These are phyloP conservation scores for Timema cristinae DNA, from an alignment of 2,888 invertebrate species.

Conservation along the genomic window DNA sequence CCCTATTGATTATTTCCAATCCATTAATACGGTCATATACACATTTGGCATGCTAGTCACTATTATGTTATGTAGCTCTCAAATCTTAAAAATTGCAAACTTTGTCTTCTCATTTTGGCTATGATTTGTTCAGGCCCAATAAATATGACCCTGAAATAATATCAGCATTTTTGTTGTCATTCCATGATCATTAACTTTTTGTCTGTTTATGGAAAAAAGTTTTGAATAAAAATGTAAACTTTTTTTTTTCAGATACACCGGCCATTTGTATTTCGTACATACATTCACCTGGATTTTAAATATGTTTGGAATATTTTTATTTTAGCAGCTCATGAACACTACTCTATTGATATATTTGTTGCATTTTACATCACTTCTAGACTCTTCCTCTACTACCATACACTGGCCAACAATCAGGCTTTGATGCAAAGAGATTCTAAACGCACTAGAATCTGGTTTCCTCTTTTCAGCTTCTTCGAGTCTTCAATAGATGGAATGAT, in stretches of 20 bases:
- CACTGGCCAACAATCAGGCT: constrained; percentile 92
- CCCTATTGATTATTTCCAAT: no score
- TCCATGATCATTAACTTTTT: background rate
- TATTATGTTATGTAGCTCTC: no score
- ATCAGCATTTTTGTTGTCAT: background rate
- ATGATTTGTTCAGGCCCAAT: no score
- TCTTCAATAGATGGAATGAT: constrained; percentile 89
- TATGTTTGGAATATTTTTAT: constrained; percentile 99
- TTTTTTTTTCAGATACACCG: constrained; percentile 78
- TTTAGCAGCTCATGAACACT: constrained; percentile 98
- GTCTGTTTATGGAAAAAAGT: background rate
- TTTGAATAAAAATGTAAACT: no score
- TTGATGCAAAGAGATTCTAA: constrained; percentile 79
- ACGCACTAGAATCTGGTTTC: constrained; percentile 95
- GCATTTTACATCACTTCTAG: constrained; percentile 98
- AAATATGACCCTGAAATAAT: no score
- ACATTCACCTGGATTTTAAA: constrained; percentile 97
- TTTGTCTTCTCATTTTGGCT: no score
- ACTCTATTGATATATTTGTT: constrained; percentile 98
- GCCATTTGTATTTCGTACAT: constrained; percentile 87
- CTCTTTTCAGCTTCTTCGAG: constrained; percentile 95
- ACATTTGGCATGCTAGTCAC: no score
- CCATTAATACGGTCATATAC: no score
- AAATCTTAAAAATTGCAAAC: no score
- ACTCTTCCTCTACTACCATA: constrained; percentile 97